Percentiles rank a stretch among this genome's conserved stretches.
phyloP scores from a whole-genome alignment of 2,888 invertebrate species.

The Drosophila subsilvestris region DNA sequence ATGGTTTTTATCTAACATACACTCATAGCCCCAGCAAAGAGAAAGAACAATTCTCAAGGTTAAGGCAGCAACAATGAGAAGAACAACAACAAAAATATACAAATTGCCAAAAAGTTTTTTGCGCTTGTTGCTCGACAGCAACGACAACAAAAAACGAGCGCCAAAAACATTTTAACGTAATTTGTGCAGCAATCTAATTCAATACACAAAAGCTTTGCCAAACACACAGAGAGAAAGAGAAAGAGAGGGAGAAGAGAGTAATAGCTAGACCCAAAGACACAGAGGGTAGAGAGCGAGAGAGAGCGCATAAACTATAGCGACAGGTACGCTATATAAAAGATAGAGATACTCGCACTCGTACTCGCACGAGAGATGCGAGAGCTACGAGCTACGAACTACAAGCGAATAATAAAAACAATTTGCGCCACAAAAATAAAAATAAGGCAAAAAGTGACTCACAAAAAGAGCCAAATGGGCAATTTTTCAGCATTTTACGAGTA shows the following conservation, averaged over 20 bases:
- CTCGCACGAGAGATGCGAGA: constrained; percentile 16
- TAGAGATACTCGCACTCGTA: constrained; percentile 4
- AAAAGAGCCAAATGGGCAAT: constrained; percentile 35
- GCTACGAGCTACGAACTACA: constrained; percentile 26
- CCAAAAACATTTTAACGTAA: constrained; percentile 69
- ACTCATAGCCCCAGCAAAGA: background rate
- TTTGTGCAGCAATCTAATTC: constrained; percentile 75
- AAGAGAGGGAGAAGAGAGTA: constrained; percentile 5
- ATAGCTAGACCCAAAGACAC: background rate
- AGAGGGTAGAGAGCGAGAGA: constrained; percentile 3
- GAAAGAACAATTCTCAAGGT: constrained; percentile 67
- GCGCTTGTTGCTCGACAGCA: constrained; percentile 64
- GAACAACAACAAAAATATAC: constrained; percentile 24
- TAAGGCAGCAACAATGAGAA: constrained; percentile 52
- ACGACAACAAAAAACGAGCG: constrained; percentile 60
- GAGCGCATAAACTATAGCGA: constrained; percentile 58
- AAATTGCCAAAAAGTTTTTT: constrained; percentile 59
- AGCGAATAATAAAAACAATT: constrained; percentile 56
- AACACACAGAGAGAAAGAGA: constrained; percentile 5
- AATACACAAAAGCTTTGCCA: constrained; percentile 66
- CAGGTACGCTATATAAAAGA: constrained; percentile 7
- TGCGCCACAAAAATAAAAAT: constrained; percentile 56
- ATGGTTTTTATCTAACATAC: constrained; percentile 35
- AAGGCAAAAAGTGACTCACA: constrained; percentile 48
- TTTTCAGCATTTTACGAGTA: constrained; percentile 16